Conservation (phyloP, 2,888 invertebrate genomes). For the Thera obeliscata region DNA sequence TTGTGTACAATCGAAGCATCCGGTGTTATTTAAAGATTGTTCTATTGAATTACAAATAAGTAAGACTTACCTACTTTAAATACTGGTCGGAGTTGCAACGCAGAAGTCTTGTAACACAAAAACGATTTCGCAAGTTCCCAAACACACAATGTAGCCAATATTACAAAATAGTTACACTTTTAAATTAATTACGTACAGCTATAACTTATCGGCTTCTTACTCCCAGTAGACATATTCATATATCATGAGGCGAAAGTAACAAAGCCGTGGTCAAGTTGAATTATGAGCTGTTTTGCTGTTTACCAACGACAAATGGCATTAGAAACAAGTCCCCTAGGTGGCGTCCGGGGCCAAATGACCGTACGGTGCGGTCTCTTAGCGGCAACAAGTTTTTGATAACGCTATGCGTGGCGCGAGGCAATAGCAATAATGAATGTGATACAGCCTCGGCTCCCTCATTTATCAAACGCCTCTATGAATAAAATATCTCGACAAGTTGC, state of each 20-base stretch:
- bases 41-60: constrained; percentile 13
- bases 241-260: constrained; percentile 65
- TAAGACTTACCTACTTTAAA: not conserved
- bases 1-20: constrained; percentile 20
- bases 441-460: constrained; percentile 74
- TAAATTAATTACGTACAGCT: constrained; percentile 54
- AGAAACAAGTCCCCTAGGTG: constrained; percentile 70
- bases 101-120: not conserved
- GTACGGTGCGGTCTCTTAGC: constrained; percentile 63
- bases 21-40: constrained; percentile 16
- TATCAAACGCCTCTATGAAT: constrained; percentile 80
- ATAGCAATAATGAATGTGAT: constrained; percentile 81
- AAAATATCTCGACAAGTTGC: constrained; percentile 76
- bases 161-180: constrained; percentile 35
- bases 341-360: constrained; percentile 56
- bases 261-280: constrained; percentile 65
- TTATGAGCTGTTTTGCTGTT: constrained; percentile 71
- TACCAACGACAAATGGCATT: constrained; percentile 70
- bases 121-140: not conserved
- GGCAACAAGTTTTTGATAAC: constrained; percentile 81
- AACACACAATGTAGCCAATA: constrained; percentile 5
- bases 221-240: constrained; percentile 48
- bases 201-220: constrained; percentile 56
- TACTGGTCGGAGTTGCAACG: not conserved
- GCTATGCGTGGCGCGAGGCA: constrained; percentile 72